phyloP scores from a whole-genome alignment of 2,888 invertebrate species.

The Pomacea canaliculata region DNA sequence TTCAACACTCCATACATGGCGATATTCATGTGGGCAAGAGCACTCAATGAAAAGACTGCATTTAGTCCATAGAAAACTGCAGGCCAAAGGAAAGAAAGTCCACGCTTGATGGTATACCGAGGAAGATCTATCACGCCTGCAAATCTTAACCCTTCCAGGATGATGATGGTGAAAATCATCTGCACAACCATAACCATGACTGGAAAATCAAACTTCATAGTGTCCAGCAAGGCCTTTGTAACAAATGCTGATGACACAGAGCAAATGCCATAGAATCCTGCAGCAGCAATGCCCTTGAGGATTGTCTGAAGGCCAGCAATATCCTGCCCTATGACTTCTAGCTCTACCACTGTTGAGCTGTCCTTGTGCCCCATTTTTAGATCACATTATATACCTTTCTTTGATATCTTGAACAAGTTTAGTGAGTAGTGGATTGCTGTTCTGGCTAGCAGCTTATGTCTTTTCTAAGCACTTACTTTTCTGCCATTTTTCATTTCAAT shows the following conservation, averaged over 20 bases:
- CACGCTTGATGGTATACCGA: conserved; percentile 68
- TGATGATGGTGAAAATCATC: conserved; percentile 69
- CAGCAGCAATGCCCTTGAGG: conserved; percentile 59
- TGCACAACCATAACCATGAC: conserved; percentile 72
- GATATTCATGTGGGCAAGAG: conserved; percentile 73
- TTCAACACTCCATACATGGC: conserved; percentile 74
- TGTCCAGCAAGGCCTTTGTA: conserved; percentile 69
- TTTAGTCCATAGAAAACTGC: conserved; percentile 72
- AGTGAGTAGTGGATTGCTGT: too few relatives aligned
- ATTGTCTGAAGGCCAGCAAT: conserved; percentile 28
- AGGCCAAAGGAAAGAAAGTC: conserved; percentile 70
- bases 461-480: too few relatives aligned
- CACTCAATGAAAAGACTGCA: conserved; percentile 71
- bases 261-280: conserved; percentile 68
- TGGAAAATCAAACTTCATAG: conserved; percentile 72
- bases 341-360: conserved; percentile 12
- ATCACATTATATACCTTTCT: too few relatives aligned
- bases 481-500: too few relatives aligned
- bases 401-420: too few relatives aligned
- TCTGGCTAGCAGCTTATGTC: too few relatives aligned
- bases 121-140: conserved; percentile 59
- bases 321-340: conserved; percentile 19
- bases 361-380: conserved; percentile 17
- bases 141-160: conserved; percentile 66
- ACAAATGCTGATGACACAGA: conserved; percentile 70